Percentiles rank a stretch among this genome's conserved stretches.
phyloP scores from a whole-genome alignment of 2,888 invertebrate genomes.

The Apomyelois bistriatella region DNA sequence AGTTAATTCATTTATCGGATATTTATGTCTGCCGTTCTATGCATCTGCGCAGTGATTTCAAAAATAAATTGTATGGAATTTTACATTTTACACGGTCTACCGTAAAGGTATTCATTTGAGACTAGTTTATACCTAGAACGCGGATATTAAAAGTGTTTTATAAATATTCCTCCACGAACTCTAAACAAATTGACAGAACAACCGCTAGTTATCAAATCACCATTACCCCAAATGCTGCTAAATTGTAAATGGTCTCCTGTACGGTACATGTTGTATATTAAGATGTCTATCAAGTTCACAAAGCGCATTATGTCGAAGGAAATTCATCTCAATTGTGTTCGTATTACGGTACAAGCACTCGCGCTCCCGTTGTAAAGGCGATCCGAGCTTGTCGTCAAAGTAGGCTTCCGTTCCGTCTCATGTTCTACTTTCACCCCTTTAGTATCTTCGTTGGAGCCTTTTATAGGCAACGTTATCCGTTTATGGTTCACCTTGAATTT shows the following conservation, averaged over 20 bases:
- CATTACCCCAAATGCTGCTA: background rate
- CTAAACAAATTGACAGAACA: background rate
- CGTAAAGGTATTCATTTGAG: no score
- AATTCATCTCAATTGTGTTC: constrained; percentile 45
- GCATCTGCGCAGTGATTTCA: no score
- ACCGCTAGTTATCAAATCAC: background rate
- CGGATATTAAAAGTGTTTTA: no score
- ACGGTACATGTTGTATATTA: constrained; percentile 5
- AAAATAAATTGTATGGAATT: no score
- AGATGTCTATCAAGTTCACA: constrained; percentile 14
- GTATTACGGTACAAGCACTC: constrained; percentile 44
- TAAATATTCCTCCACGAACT: background rate
- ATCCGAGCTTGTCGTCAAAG: constrained; percentile 40
- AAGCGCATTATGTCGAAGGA: background rate
- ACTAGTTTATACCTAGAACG: no score
- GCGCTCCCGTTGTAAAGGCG: constrained; percentile 26
- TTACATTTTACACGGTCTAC: no score
- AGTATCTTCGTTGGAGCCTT: constrained; percentile 34
- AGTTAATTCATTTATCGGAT: no score
- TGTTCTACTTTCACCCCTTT: constrained; percentile 33
- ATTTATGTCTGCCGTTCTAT: no score
- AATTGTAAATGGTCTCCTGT: background rate
- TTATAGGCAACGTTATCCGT: constrained; percentile 43
- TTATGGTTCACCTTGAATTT: constrained; percentile 50
- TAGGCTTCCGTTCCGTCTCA: constrained; percentile 44